phyloP scores from a whole-genome alignment of 1,140 invertebrate genomes.

The Saccostrea glomerata region DNA sequence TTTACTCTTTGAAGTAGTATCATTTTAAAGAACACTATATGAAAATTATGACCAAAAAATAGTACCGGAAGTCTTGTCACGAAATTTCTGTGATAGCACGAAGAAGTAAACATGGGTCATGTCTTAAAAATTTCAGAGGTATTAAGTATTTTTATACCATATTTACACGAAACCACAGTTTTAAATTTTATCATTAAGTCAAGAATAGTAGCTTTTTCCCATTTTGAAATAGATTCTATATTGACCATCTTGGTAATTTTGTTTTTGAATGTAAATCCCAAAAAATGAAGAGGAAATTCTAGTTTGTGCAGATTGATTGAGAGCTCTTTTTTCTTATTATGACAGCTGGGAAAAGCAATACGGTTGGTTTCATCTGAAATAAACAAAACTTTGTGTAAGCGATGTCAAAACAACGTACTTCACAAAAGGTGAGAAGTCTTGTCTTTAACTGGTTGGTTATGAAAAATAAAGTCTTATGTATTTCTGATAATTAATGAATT shows the following conservation, averaged over 20 bases:
- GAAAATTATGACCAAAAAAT: neutral
- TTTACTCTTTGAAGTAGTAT: neutral
- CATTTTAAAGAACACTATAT: neutral
- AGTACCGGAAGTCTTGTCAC: neutral
- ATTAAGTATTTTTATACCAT: neutral
- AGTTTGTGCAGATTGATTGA: neutral
- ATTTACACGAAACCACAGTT: neutral
- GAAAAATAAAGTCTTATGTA: neutral
- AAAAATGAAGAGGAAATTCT: neutral
- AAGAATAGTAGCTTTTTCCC: neutral
- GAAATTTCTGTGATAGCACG: neutral
- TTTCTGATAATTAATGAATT: neutral
- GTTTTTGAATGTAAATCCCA: neutral
- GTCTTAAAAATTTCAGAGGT: neutral
- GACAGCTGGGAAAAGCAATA: neutral
- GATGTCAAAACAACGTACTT: neutral
- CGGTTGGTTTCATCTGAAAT: neutral
- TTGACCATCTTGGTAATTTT: neutral
- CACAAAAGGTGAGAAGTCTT: neutral
- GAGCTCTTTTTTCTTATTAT: neutral
- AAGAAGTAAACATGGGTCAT: neutral
- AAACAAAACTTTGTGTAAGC: neutral
- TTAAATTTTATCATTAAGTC: neutral
- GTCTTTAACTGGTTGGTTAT: neutral
- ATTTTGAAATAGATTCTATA: neutral